A percentile compares a stretch with the other conserved stretches of the same genome.
phyloP scores from a whole-genome alignment of 1,140 invertebrate genomes.

The Bradysia coprophila region DNA sequence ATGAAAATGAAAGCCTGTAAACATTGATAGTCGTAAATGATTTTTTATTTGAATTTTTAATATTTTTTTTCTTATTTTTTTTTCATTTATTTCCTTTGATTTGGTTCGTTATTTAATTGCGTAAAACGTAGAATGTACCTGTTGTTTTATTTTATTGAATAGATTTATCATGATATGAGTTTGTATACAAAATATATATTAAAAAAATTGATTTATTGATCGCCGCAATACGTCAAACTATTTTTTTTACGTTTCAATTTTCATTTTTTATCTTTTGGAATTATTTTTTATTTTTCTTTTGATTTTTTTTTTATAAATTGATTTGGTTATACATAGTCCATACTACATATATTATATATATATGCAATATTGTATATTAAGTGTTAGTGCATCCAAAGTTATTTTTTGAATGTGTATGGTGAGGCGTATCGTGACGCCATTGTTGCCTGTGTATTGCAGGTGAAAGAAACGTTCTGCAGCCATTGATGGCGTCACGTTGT shows the following conservation, averaged over 20 bases:
- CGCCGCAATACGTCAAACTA: not conserved
- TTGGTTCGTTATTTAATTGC: slow-evolving; percentile 8
- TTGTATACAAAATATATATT: not conserved
- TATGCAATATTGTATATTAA: not conserved
- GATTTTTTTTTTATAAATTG: not conserved
- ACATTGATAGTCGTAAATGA: too few relatives aligned
- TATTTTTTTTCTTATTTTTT: slow-evolving; percentile 3
- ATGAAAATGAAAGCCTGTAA: too few relatives aligned
- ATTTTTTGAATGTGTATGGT: not conserved
- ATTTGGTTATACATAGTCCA: not conserved
- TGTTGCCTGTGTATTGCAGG: slow-evolving; percentile 6
- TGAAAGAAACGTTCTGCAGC: slow-evolving; percentile 12
- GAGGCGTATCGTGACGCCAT: slow-evolving; percentile 4
- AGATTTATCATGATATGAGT: not conserved
- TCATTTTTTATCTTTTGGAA: too few relatives aligned
- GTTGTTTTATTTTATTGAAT: not conserved
- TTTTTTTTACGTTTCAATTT: not conserved
- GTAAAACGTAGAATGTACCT: not conserved
- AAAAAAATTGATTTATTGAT: too few relatives aligned
- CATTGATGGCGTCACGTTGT: slow-evolving; percentile 19
- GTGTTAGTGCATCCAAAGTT: not conserved
- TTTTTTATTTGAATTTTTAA: too few relatives aligned
- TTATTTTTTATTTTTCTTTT: not conserved
- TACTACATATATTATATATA: not conserved
- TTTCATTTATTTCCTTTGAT: slow-evolving; percentile 6